A percentile compares a stretch with the other conserved stretches of the same genome.
Conservation (phyloP, 2,888 invertebrate genomes). For the Microdon myrmicae region DNA sequence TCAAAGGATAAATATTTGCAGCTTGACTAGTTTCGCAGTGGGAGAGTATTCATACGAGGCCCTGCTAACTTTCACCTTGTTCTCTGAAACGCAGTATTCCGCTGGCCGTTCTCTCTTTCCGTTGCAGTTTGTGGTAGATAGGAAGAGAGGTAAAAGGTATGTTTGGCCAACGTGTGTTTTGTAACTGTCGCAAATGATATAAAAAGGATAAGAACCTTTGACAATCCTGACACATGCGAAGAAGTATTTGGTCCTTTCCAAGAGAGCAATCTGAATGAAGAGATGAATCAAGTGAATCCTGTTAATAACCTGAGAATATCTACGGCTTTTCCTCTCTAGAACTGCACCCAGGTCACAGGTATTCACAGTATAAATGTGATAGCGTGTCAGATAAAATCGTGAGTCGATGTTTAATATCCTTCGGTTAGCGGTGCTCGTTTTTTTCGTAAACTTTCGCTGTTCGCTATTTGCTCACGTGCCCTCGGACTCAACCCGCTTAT, state of each 20-base stretch:
- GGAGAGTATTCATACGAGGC: no score
- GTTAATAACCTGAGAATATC: slow-evolving; percentile 16
- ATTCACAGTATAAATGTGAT: slow-evolving; percentile 41
- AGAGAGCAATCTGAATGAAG: slow-evolving; percentile 16
- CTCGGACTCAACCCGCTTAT: background rate
- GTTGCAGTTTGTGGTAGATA: background rate
- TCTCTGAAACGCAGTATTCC: background rate
- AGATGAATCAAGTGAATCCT: slow-evolving; percentile 11
- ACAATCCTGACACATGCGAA: slow-evolving; percentile 45
- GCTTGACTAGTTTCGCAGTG: no score
- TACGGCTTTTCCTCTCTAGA: background rate
- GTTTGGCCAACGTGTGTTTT: no score
- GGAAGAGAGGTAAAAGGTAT: no score
- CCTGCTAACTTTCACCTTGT: background rate
- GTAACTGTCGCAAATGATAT: no score
- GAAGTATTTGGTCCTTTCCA: slow-evolving; percentile 1
- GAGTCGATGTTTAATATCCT: slow-evolving; percentile 37
- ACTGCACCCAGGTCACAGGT: slow-evolving; percentile 19
- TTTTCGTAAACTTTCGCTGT: slow-evolving; percentile 13
- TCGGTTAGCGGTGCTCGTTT: slow-evolving; percentile 20
- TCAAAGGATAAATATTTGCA: background rate
- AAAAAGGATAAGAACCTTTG: slow-evolving; percentile 17
- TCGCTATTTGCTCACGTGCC: background rate
- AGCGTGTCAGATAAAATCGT: slow-evolving; percentile 24
- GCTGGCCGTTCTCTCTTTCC: background rate